Evolutionary conservation across 2,888 invertebrate genomes (phyloP).

Genomic region (Leptarthrus brevirostris): DNA sequence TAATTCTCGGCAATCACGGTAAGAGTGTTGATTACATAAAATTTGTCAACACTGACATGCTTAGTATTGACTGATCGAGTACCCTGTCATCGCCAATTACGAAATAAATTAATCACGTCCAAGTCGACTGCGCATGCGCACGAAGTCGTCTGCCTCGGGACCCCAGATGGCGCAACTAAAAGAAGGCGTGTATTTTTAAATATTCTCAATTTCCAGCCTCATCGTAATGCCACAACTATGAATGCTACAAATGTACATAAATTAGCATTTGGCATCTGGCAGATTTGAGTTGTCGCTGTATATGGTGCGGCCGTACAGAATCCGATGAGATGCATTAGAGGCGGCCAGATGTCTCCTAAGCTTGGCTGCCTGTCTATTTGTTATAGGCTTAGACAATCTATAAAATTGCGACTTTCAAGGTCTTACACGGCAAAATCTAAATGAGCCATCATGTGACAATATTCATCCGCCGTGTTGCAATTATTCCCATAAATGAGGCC

Average conservation of each 20-base stretch:
- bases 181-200: neutral
- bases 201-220: neutral
- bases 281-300: neutral
- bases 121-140: neutral
- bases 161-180: neutral
- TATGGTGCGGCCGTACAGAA: neutral
- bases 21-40: neutral
- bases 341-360: neutral
- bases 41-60: neutral
- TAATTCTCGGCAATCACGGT: neutral
- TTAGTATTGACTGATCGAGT: conserved; percentile 24
- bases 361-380: neutral
- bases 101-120: conserved; percentile 38
- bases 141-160: conserved; percentile 12
- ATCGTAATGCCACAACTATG: neutral
- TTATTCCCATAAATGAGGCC: conserved; percentile 42
- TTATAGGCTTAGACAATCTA: neutral
- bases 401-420: neutral
- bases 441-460: conserved; percentile 24
- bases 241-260: conserved; percentile 6
- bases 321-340: neutral
- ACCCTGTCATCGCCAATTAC: conserved; percentile 46
- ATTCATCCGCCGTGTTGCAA: conserved; percentile 24
- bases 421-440: neutral
- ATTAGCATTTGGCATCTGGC: conserved; percentile 21